Base-by-base conservation (phyloP, 2,888 invertebrate species). In the Muscina levida region DNA sequence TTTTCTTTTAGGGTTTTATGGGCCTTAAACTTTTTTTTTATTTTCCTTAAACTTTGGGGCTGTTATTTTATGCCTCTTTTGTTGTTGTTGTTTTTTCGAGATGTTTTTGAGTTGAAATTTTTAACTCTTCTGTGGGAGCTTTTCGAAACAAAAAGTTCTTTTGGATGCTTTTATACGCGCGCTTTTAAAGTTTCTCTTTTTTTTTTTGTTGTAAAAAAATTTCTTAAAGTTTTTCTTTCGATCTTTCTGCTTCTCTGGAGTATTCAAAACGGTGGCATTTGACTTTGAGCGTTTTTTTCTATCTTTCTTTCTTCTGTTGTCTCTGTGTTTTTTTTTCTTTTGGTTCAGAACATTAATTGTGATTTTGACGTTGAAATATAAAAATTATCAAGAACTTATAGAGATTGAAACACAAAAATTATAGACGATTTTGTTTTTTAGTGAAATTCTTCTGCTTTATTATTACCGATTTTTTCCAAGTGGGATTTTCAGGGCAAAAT, bases 381-480 rank as follows among this genome's bases (percentile, higher is more conserved):
- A 51, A 39, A 51, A 26, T 31, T 31, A 51, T 68, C 68, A 72
- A 59, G 56, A 82, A 82, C 75, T 84, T 81, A 79, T 72, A 82
- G 73, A 26, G 75, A 26, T 74, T 62, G 68, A 42, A 75, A 77
- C 77, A 62, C 73, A 70, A 65, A 83, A 82, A 82, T 78, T 78
- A 56, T 80, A 77, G 81, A 75, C 57, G 82, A 84, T 74, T 85
- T 77, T 83, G n/a, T n/a, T 82, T 71, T 51, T 73, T 82, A 11
- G 44, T 46, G 44, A 39, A 53, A 59, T 37, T 26, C 31, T 65
- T 80, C 72, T 66, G 8, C 31, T 66, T 71, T 66, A 70, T 73
- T 79, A 68, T 77, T 11, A 68, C 62, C 39, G 46, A 57, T 42
- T 56, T 68, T 51, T 59, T 59, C 19, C 59, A 26, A 13, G 56